Evolutionary conservation across 1,140 invertebrate genomes (phyloP), one percentile per base, ranked within the genome.

Genomic region (Argopecten irradians): DNA sequence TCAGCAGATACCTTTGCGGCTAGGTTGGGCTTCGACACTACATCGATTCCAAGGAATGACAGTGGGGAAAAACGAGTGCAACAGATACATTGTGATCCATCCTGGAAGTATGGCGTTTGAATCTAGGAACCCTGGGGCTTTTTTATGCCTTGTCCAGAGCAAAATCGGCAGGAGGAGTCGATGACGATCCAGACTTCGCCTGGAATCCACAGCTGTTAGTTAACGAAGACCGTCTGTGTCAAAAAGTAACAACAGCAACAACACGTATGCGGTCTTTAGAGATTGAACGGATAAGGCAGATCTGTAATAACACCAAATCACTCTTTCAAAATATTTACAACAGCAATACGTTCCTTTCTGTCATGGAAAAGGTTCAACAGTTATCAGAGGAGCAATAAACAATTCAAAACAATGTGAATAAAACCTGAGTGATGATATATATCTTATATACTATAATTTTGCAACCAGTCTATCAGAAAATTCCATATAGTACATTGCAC

Each of bases 141-240:
- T 91, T 14, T 89, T 91, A 88, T 85, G 90, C 90, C 11, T 32
- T 91, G 9, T 89, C 90, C 0, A 46, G 88, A 22, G 87, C 88
- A 11, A 91, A 89, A 55, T 71, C 86, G 19, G 82, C 90, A 82
- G 86, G 90, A 19, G 36, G 16, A 19, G 14, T 22, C 7, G 86
- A 36, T 8, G 0, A 0, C 11, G 34, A 91, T 33, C 90, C 90
- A n/a, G 90, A 91, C 33, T 91, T 91, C 88, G 88, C 90, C 1
- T 91, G 88, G 86, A 43, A 91, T 87, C 88, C 90, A 13, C n/a
- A 34, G 28, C n/a, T 91, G 28, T 19, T 89, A 8, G 19, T 89
- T 14, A 91, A 89, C 87, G 88, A 89, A 32, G 90, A 89, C 84
- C 32, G 90, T 9, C 14, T 89, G 1, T 84, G 86, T 13, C 88